Conservation (phyloP, 2,113 vertebrate species). For the Pteropus alecto region DNA sequence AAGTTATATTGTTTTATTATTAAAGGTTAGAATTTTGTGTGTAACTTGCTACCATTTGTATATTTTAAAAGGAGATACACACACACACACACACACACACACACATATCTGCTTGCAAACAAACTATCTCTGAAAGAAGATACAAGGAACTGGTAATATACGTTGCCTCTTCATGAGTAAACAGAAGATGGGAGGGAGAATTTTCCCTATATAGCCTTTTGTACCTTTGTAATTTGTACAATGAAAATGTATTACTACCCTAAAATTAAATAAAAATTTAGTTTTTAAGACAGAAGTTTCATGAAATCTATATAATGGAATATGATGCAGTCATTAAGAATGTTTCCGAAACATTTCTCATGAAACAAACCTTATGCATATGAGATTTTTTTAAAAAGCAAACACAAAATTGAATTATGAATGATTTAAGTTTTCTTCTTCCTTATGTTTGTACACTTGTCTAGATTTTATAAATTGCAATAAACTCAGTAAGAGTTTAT, state of each 20-base stretch:
- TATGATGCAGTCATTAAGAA: not conserved
- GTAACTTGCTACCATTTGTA: not conserved
- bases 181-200: not conserved
- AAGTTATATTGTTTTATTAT: not conserved
- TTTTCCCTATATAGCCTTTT: not conserved
- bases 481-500: not conserved
- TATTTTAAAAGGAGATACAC: not conserved
- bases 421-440: not conserved
- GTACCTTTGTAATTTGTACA: not conserved
- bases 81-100: not conserved
- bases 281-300: not conserved
- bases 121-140: slow-evolving; percentile 1
- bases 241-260: not conserved
- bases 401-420: not conserved
- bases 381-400: not conserved
- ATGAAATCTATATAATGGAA: not conserved
- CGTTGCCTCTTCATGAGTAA: not conserved
- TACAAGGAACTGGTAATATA: not conserved
- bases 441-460: not conserved
- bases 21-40: not conserved
- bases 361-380: not conserved
- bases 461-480: slow-evolving; percentile 4
- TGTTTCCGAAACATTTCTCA: not conserved
- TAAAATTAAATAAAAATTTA: not conserved
- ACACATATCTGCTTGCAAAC: not conserved